These are phyloP conservation scores for Rhinophrynus dorsalis DNA, from an alignment of 2,797 vertebrate genomes.

Conservation along the genomic window DNA sequence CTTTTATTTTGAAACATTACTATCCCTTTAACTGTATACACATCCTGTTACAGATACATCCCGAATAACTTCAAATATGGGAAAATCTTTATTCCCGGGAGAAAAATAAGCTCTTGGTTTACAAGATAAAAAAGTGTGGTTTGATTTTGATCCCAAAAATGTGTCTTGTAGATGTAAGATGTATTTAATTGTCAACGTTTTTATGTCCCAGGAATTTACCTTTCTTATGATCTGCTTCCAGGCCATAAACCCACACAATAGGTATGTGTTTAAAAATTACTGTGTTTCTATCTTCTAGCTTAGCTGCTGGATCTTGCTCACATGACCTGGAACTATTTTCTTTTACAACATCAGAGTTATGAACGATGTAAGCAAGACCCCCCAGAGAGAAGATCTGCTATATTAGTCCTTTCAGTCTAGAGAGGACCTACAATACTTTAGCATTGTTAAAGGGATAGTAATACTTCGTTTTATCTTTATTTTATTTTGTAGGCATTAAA, in stretches of 20 bases:
- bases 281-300: background rate
- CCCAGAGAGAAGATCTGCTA: too few species aligned
- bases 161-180: conserved; percentile 3
- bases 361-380: background rate
- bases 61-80: background rate
- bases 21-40: conserved; percentile 5
- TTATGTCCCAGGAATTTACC: conserved; percentile 14
- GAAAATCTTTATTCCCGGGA: background rate
- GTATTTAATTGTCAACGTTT: conserved; percentile 15
- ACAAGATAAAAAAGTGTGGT: conserved; percentile 7
- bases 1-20: too few species aligned
- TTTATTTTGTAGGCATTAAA: too few species aligned
- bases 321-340: background rate
- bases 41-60: background rate
- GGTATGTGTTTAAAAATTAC: background rate
- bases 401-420: too few species aligned
- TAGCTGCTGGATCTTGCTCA: background rate
- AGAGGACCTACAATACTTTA: too few species aligned
- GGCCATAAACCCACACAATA: conserved; percentile 6
- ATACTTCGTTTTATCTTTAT: too few species aligned
- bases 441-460: too few species aligned
- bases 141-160: conserved; percentile 14
- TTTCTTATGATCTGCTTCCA: conserved; percentile 11
- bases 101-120: conserved; percentile 1
- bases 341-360: background rate